Evolutionary conservation across 1,140 invertebrate genomes (phyloP).

Genomic region (Lordiphosa collinella): DNA sequence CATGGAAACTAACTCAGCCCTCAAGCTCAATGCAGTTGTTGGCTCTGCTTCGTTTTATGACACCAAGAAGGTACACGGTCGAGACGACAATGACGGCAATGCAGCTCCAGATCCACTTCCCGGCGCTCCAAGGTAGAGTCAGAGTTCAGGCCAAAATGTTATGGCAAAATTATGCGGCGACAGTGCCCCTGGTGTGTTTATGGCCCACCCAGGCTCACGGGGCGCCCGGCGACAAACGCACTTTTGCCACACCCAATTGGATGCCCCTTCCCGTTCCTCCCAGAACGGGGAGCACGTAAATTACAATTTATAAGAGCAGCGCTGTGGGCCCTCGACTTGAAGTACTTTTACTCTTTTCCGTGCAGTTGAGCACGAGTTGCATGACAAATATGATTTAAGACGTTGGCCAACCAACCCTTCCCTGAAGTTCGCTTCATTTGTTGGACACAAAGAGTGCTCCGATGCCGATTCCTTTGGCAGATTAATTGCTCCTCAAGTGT

Average conservation of each 20-base stretch:
- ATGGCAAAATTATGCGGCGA: conserved; percentile 70
- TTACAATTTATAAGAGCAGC: conserved; percentile 56
- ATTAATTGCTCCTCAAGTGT: conserved; percentile 51
- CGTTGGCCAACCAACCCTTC: conserved; percentile 17
- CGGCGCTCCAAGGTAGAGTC: conserved; percentile 52
- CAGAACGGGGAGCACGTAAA: conserved; percentile 29
- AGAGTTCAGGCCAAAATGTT: conserved; percentile 59
- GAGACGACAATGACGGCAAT: conserved; percentile 41
- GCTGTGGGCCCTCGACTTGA: conserved; percentile 9
- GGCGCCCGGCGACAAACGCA: conserved; percentile 58
- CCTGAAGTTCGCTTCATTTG: conserved; percentile 62
- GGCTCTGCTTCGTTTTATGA: conserved; percentile 65
- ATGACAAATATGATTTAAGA: conserved; percentile 56
- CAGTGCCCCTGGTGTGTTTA: conserved; percentile 73
- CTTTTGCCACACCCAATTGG: conserved; percentile 26
- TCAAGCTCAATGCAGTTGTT: conserved; percentile 31
- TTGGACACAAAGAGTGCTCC: conserved; percentile 46
- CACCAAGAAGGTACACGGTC: conserved; percentile 68
- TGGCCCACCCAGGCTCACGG: conserved; percentile 41
- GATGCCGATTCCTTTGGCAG: conserved; percentile 40
- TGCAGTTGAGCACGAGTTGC: conserved; percentile 76
- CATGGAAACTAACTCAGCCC: conserved; percentile 63
- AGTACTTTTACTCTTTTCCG: conserved; percentile 63
- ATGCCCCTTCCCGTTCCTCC: conserved; percentile 13
- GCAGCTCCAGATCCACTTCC: conserved; percentile 23